These are phyloP conservation scores for Esperia sulphurella DNA, from an alignment of 2,888 invertebrate species.

Conservation along the genomic window DNA sequence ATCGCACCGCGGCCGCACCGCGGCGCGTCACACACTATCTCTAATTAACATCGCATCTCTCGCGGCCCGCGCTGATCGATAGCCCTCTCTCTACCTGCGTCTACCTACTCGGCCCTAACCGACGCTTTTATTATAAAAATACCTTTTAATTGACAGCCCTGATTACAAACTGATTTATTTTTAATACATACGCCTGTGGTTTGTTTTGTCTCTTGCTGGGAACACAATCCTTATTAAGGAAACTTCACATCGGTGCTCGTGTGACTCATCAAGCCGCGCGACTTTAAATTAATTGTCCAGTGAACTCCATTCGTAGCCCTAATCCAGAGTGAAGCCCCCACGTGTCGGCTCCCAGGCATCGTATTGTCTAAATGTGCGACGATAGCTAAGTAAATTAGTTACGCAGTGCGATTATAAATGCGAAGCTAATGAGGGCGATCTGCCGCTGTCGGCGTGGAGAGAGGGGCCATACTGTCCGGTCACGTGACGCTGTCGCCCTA, in stretches of 20 bases:
- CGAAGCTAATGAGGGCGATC: not conserved
- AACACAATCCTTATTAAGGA: too few relatives aligned
- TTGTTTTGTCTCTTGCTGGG: too few relatives aligned
- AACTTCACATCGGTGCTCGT: too few relatives aligned
- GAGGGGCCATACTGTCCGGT: too few relatives aligned
- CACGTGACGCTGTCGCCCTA: too few relatives aligned
- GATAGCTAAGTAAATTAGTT: too few relatives aligned
- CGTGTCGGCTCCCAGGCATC: too few relatives aligned
- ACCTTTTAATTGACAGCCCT: conserved; percentile 40
- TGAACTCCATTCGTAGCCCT: too few relatives aligned
- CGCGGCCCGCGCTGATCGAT: conserved; percentile 42
- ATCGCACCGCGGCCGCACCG: conserved; percentile 18
- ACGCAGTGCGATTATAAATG: not conserved
- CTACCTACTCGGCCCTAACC: conserved; percentile 4
- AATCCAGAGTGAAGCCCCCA: too few relatives aligned
- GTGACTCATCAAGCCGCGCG: too few relatives aligned
- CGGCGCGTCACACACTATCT: conserved; percentile 35
- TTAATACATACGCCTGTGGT: not conserved
- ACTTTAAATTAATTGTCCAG: too few relatives aligned
- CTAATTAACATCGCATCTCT: conserved; percentile 54
- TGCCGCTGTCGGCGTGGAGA: not conserved
- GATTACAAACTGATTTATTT: conserved; percentile 26
- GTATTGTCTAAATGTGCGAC: too few relatives aligned
- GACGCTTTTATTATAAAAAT: conserved; percentile 27
- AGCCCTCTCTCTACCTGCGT: conserved; percentile 17